These are phyloP conservation scores for Cercopithecus mona DNA, from an alignment of 2,113 vertebrate genomes.

Conservation along the genomic window DNA sequence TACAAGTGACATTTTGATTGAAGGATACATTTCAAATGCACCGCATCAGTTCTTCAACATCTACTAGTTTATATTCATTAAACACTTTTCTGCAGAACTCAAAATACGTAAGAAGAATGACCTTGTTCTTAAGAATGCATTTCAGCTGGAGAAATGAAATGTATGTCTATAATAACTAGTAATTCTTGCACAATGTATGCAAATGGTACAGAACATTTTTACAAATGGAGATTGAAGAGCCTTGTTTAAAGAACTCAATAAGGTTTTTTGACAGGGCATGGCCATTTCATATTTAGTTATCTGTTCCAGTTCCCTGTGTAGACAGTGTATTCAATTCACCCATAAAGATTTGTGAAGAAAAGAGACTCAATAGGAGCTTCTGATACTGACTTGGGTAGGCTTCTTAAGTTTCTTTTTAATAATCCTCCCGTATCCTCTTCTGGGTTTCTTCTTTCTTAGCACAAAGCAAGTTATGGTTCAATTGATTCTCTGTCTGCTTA, in stretches of 20 bases:
- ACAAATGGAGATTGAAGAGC: neutral
- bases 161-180: neutral
- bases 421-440: slow-evolving; percentile 58
- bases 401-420: slow-evolving; percentile 52
- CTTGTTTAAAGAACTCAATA: neutral
- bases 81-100: neutral
- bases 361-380: slow-evolving; percentile 54
- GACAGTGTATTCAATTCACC: slow-evolving; percentile 53
- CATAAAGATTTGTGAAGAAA: slow-evolving; percentile 32
- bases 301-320: slow-evolving; percentile 29
- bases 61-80: neutral
- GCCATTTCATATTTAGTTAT: slow-evolving; percentile 38
- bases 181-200: neutral
- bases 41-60: neutral
- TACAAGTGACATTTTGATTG: neutral
- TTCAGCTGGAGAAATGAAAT: neutral
- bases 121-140: neutral
- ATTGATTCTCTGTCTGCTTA: slow-evolving; percentile 85
- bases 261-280: slow-evolving; percentile 15
- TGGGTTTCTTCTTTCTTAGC: slow-evolving; percentile 76
- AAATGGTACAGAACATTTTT: neutral
- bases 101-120: neutral
- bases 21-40: neutral
- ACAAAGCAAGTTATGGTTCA: slow-evolving; percentile 78
- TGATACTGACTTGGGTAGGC: slow-evolving; percentile 59